phyloP scores from a whole-genome alignment of 2,113 vertebrate species.

The Zosterops hypoxanthus region DNA sequence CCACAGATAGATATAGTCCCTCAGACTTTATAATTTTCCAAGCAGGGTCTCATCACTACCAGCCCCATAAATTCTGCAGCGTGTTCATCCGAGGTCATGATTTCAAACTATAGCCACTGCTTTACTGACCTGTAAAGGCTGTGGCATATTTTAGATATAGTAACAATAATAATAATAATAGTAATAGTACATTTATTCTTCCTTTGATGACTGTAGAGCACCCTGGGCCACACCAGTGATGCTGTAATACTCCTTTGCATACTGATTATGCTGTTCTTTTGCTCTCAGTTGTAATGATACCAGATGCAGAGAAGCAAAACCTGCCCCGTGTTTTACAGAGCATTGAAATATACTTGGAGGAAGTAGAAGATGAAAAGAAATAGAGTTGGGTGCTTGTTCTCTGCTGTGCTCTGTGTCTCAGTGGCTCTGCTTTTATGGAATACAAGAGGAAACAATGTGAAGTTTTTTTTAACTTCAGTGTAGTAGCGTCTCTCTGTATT shows the following conservation, averaged over 20 bases:
- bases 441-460: neutral
- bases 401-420: neutral
- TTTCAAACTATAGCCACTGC: neutral
- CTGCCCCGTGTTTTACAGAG: neutral
- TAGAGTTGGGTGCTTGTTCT: neutral
- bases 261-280: neutral
- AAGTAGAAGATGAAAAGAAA: neutral
- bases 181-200: neutral
- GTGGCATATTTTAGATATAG: neutral
- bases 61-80: neutral
- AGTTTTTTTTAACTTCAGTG: fast-evolving
- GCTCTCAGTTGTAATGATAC: neutral
- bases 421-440: neutral
- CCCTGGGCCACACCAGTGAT: neutral
- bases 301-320: neutral
- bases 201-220: neutral
- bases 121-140: neutral
- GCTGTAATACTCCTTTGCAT: neutral
- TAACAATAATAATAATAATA: neutral
- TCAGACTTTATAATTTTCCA: neutral
- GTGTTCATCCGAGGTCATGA: neutral
- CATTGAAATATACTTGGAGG: neutral
- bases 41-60: neutral
- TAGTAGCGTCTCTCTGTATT: neutral
- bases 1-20: fast-evolving